Evolutionary conservation across 2,888 invertebrate genomes (phyloP).

Genomic region (Scaptomyza flava): DNA sequence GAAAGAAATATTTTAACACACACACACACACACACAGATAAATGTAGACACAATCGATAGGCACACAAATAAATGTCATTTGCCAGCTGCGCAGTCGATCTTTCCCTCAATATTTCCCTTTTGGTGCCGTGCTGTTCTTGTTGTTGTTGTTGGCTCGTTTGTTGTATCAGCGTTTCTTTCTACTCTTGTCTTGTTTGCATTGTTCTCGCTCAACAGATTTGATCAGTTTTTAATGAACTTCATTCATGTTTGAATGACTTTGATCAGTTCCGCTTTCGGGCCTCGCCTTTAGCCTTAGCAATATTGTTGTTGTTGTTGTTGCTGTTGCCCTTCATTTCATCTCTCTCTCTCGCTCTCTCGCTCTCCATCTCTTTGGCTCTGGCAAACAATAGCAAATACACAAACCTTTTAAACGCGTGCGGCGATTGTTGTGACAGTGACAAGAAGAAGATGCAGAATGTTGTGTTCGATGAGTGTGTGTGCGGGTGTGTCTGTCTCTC

Average conservation of each 20-base stretch:
- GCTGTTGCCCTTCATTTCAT: slow-evolving; percentile 19
- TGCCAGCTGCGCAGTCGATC: slow-evolving; percentile 61
- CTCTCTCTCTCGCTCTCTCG: no score
- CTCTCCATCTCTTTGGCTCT: slow-evolving; percentile 34
- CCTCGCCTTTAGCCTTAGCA: slow-evolving; percentile 38
- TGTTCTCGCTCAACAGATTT: slow-evolving; percentile 80
- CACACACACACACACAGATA: no score
- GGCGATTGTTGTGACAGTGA: slow-evolving; percentile 61
- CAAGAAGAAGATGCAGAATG: slow-evolving; percentile 46
- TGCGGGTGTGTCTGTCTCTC: slow-evolving; percentile 5
- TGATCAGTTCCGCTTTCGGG: slow-evolving; percentile 77
- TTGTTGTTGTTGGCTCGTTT: slow-evolving; percentile 47
- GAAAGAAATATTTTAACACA: neutral
- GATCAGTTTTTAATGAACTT: slow-evolving; percentile 83
- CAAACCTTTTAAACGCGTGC: slow-evolving; percentile 75
- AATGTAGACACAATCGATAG: slow-evolving; percentile 10
- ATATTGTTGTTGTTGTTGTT: no score
- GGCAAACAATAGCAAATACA: slow-evolving; percentile 65
- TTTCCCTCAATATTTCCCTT: slow-evolving; percentile 36
- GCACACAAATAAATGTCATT: slow-evolving; percentile 49
- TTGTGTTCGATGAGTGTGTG: slow-evolving; percentile 9
- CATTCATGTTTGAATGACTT: slow-evolving; percentile 82
- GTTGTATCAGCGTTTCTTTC: slow-evolving; percentile 66
- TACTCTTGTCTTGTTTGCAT: slow-evolving; percentile 71
- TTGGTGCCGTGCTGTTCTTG: slow-evolving; percentile 8